Base-by-base conservation (phyloP, 92 coral and sea anemone species). In the Porites rus region DNA sequence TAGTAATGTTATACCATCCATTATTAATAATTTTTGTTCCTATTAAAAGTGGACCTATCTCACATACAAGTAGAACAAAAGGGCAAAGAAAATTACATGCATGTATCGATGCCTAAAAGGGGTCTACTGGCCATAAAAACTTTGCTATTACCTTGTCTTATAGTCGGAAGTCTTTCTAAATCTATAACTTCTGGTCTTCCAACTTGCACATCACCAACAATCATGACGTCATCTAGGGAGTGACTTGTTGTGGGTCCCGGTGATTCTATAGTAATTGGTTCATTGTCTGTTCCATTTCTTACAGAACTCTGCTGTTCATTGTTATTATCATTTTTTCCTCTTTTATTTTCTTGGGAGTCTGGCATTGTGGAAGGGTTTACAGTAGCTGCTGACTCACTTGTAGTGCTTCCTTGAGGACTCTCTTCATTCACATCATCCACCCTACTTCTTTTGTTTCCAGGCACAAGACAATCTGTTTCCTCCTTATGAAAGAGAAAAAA, bases 101-200 rank as follows among this genome's bases (percentile, higher is more conserved):
- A 38, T 38, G 5, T 38, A 38, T 38, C 46, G 7, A 38, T 38
- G 46, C 46, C 46, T 38, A 38, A 38, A 38, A 38, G 6, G 6
- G 46, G 46, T 43, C 46, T n/a, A 58, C 38, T 5, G 22, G 3
- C 20, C 16, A 2, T 13, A 64, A 19, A 51, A 18, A 43, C 11
- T 71, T 7, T 13, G 19, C 5, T 63, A 38, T 38, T 81, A 87
- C 91, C 91, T 87, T 69, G 78, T 74, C 91, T 72, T 22, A 87
- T 80, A 2, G 91, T 87, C 25, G 92, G 92, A 64, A 83, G 81
- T 54, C 63, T 75, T 22, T 82, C 92, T 38, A 88, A 62, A 77
- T 88, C 92, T 66, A 88, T 88, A 51, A 88, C 92, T 69, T 88
- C 92, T 31, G 92, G 92, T 54, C 84, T 82, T 54, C 73, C 81